phyloP scores from a whole-genome alignment of 2,888 invertebrate genomes.

The Cosmorhoe ocellata region DNA sequence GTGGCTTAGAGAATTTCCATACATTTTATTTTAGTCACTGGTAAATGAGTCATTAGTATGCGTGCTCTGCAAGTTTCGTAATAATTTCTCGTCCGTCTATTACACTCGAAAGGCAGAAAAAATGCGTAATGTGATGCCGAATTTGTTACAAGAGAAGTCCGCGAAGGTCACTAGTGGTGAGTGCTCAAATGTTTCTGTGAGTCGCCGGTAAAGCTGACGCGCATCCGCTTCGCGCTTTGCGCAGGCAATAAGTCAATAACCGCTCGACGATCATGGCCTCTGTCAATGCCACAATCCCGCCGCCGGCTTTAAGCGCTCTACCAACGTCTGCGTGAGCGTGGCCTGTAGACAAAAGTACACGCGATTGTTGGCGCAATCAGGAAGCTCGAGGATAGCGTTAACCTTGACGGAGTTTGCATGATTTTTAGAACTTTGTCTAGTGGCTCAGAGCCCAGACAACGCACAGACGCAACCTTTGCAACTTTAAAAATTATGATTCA shows the following conservation, averaged over 20 bases:
- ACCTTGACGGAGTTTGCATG: neutral
- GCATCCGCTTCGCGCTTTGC: slow-evolving; percentile 35
- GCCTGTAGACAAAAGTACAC: neutral
- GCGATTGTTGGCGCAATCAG: slow-evolving; percentile 1
- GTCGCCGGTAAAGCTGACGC: slow-evolving; percentile 27
- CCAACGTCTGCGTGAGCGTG: slow-evolving; percentile 1
- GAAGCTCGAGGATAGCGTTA: neutral
- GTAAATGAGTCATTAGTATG: slow-evolving; percentile 1
- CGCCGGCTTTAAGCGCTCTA: slow-evolving; percentile 35
- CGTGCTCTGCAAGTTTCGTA: slow-evolving; percentile 13
- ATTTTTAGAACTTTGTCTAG: neutral
- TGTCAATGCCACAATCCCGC: slow-evolving; percentile 69
- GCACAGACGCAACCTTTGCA: slow-evolving; percentile 13
- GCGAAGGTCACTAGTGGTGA: slow-evolving; percentile 49
- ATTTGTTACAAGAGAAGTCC: slow-evolving; percentile 39
- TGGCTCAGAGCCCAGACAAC: slow-evolving; percentile 12
- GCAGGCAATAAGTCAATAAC: slow-evolving; percentile 67
- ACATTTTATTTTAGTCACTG: neutral
- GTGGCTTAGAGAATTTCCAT: neutral
- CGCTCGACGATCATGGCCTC: slow-evolving; percentile 74
- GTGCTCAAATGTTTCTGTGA: slow-evolving; percentile 31
- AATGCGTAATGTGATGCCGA: slow-evolving; percentile 30
- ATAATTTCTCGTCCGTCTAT: slow-evolving; percentile 25
- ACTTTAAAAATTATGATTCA: slow-evolving; percentile 13
- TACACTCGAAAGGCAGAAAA: slow-evolving; percentile 12